A percentile compares a stretch with the other conserved stretches of the same genome.
Conservation (phyloP, 2,797 vertebrate genomes). For the Morus bassanus region DNA sequence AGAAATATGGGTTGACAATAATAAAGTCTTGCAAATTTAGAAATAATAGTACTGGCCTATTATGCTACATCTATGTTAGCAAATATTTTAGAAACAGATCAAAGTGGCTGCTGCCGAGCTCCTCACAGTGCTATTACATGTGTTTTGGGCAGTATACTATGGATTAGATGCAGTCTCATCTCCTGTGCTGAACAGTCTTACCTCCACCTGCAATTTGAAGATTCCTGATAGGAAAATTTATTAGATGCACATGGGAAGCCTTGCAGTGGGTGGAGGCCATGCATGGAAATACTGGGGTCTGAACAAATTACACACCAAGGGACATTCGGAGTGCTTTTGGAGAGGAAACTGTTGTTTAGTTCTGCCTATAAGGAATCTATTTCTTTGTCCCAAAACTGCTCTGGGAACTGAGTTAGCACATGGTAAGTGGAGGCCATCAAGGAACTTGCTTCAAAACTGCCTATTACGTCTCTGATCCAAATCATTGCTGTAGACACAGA, state of each 20-base stretch:
- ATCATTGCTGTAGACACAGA: neutral
- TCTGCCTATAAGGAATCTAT: neutral
- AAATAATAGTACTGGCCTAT: neutral
- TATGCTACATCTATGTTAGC: neutral
- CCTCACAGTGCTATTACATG: neutral
- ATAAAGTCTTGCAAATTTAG: neutral
- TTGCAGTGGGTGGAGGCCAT: neutral
- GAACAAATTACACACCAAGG: neutral
- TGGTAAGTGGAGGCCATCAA: neutral
- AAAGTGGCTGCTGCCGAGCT: neutral
- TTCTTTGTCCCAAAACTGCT: neutral
- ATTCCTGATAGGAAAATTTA: neutral
- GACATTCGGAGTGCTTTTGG: neutral
- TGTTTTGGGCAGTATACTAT: neutral
- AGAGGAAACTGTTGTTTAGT: neutral
- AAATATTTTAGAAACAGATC: neutral
- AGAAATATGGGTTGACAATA: neutral
- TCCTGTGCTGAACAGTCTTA: neutral
- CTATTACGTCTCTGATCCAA: neutral
- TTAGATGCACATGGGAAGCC: neutral
- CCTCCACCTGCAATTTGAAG: neutral
- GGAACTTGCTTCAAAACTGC: neutral
- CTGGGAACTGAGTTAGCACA: neutral
- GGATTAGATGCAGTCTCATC: neutral
- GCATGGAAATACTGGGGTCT: neutral